Base-by-base conservation (phyloP, 1,140 invertebrate species). In the Drosophila sproati region DNA sequence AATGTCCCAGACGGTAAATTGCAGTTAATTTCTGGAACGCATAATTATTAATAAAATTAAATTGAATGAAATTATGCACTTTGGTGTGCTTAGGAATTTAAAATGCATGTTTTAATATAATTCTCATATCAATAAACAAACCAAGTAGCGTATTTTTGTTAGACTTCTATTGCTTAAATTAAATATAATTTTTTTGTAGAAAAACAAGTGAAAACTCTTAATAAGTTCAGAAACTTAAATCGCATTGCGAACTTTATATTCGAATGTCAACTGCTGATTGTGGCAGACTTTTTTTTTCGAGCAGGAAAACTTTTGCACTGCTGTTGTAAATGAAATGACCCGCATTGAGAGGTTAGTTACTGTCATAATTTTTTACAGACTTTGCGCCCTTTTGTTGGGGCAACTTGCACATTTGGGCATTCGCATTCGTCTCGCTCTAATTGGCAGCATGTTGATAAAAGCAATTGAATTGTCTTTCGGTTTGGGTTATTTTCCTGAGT, bases 331-430 rank as follows among this genome's bases (percentile, higher is more conserved):
- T 63, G 80, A 51, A 73, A 73, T 62, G 83, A 61, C 54, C 71
- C 73, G 69, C 77, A 72, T 74, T 87, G 83, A 88, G 85, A 80
- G 83, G 85, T 88, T 88, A 89, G 80, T 89, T 88, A 80, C 85
- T 88, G 85, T 83, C 85, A 88, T 88, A 88, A 89, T 89, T 88
- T 88, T 88, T 89, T 80, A 88, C 70, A 83, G 77, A 70, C 59
- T 62, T 29, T 29, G 29, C 64, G 47, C 51, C 61, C 83, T 69
- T 80, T 87, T 82, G 76, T 78, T 78, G 71, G n/a, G 35, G 34
- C 50, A 54, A 62, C n/a, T 61, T 51, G 37, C 51, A 55, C 59
- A 64, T 60, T 69, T 51, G 59, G 57, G 28, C 41, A 56, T 48
- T 55, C 48, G 73, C 77, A 80, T 80, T 75, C 74, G 12, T 71